Percentiles rank a stretch among this genome's conserved stretches.
Evolutionary conservation across 2,888 invertebrate genomes (phyloP).

Genomic region (Oligia latruncula): DNA sequence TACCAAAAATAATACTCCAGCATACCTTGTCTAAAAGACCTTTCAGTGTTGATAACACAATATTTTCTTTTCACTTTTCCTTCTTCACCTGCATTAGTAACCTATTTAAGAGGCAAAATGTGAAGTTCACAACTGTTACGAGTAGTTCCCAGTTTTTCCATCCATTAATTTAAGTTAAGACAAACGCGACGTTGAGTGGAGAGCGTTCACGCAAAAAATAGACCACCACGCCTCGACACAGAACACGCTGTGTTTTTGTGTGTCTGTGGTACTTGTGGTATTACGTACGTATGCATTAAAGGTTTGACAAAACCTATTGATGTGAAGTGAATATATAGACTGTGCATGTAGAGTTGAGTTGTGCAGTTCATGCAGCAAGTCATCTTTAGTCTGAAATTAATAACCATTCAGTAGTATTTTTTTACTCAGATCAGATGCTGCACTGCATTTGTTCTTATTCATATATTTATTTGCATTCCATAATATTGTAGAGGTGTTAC

Average conservation of each 20-base stretch:
- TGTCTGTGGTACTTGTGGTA: not conserved
- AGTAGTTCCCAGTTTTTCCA: constrained; percentile 45
- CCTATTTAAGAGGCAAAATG: constrained; percentile 12
- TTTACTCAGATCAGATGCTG: not conserved
- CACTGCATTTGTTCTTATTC: no score
- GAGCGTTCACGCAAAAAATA: constrained; percentile 36
- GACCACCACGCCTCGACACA: constrained; percentile 14
- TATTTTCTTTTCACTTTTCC: not conserved
- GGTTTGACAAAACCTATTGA: not conserved
- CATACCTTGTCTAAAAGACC: not conserved
- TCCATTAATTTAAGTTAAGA: constrained; percentile 59
- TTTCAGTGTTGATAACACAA: not conserved
- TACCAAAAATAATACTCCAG: not conserved
- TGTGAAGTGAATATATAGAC: not conserved
- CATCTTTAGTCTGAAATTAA: no score
- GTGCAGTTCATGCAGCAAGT: not conserved
- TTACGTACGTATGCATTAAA: no score
- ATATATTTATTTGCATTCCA: no score
- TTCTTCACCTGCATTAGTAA: constrained; percentile 4
- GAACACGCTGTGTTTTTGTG: constrained; percentile 38
- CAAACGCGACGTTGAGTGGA: constrained; percentile 40
- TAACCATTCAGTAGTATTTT: no score
- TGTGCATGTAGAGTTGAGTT: not conserved
- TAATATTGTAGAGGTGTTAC: no score
- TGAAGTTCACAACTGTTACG: constrained; percentile 39